Base-by-base conservation (phyloP, 2,113 vertebrate species). In the Sinosuthora webbiana region DNA sequence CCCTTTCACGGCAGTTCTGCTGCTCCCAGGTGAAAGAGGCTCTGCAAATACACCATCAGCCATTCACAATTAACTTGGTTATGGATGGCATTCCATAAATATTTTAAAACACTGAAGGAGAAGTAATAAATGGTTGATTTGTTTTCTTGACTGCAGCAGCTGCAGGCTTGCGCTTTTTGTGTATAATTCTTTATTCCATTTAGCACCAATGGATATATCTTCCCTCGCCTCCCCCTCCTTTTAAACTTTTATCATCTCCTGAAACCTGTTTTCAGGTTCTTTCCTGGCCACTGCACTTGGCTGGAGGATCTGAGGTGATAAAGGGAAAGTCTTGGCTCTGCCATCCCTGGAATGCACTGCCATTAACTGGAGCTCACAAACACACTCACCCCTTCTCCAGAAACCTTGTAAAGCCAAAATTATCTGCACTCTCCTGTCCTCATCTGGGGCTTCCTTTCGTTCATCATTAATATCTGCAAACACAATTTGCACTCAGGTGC, bases 41-140 rank as follows among this genome's bases (percentile, higher is more conserved):
- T 86, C 91, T 93, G 79, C 52, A 90, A 96, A 90, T 20, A 90
- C 82, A 60, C 88, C 62, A 71, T 52, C 83, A 81, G 44, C 79
- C 68, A 33, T 52, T 92, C 88, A 90, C 96, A 95, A 92, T 96
- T 95, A 95, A 87, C 85, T 64, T 52, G 49, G 92, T 96, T 97
- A 92, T 97, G 83, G 94, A 96, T 94, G 90, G 79, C 35, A 31
- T 56, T 50, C 85, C 88, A 90, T 95, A 92, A 97, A 96, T 93
- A 93, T 95, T 97, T 96, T 75, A 96, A 96, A 94, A 96, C 92
- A 81, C 88, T 81, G 93, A 95, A 96, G 68, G 79, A 96, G 80
- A 88, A 75, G 90, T 93, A 95, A 97, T 93, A 96, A 95, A 94
- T 93, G 85, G 83, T 95, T 96, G 92, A 90, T 97, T 95, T 95